A percentile compares a stretch with the other conserved stretches of the same genome.
Conservation (phyloP, 1,140 invertebrate species). For the Nephila pilipes region DNA sequence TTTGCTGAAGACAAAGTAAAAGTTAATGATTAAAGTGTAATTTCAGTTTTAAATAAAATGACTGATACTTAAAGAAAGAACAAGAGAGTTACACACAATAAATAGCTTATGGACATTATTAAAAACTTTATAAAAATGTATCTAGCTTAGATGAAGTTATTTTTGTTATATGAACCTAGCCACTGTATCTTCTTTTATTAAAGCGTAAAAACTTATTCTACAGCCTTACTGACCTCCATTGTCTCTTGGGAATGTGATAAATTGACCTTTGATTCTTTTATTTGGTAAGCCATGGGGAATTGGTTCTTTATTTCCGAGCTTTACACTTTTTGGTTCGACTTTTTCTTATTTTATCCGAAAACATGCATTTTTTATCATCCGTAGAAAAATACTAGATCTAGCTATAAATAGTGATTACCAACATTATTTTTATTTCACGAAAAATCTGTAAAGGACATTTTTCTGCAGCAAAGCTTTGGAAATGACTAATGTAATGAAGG, state of each 20-base stretch:
- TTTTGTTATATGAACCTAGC: not conserved
- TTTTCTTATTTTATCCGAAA: not conserved
- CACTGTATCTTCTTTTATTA: not conserved
- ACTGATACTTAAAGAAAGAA: too few species aligned
- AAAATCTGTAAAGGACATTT: too few species aligned
- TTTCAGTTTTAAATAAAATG: too few species aligned
- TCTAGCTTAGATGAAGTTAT: not conserved
- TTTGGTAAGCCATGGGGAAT: not conserved
- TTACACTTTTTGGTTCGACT: not conserved
- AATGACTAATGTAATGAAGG: too few species aligned
- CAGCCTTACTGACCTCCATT: not conserved
- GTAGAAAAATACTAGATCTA: too few species aligned
- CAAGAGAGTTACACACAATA: too few species aligned
- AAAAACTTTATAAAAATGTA: not conserved
- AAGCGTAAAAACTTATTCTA: not conserved
- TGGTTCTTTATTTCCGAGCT: not conserved
- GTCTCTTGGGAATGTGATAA: slow-evolving; percentile 4
- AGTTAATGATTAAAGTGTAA: too few species aligned
- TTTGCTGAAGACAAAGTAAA: too few species aligned
- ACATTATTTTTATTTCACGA: too few species aligned
- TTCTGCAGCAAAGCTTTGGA: too few species aligned
- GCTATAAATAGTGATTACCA: too few species aligned
- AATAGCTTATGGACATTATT: too few species aligned
- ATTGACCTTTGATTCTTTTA: slow-evolving; percentile 28
- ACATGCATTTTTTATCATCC: not conserved